Percentiles rank a stretch among this genome's conserved stretches.
Conservation (phyloP, 2,888 invertebrate species). For the Oligia latruncula region DNA sequence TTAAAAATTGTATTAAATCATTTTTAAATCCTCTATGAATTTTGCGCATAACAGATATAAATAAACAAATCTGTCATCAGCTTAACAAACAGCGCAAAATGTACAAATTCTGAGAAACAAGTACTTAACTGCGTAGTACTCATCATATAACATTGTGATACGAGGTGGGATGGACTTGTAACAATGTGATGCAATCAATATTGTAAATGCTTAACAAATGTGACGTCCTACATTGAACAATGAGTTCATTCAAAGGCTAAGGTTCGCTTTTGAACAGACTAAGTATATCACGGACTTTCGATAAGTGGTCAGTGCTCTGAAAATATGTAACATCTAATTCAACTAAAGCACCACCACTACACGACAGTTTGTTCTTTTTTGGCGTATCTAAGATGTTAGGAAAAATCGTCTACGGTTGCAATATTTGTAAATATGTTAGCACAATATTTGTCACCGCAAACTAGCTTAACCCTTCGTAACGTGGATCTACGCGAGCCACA, state of each 20-base stretch:
- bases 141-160: not conserved
- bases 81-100: slow-evolving; percentile 14
- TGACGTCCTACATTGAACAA: not conserved
- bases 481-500: too few relatives aligned
- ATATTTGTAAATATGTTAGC: slow-evolving; percentile 1
- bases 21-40: not conserved
- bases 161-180: not conserved
- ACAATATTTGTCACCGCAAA: not conserved
- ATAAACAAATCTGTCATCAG: slow-evolving; percentile 2
- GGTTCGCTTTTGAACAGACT: not conserved
- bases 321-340: slow-evolving; percentile 3
- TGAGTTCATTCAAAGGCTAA: slow-evolving; percentile 11
- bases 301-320: not conserved
- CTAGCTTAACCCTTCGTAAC: too few relatives aligned
- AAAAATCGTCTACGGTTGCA: not conserved
- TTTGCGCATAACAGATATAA: not conserved
- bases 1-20: not conserved
- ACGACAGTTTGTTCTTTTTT: not conserved
- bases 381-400: not conserved
- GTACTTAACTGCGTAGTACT: slow-evolving; percentile 5
- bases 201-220: not conserved
- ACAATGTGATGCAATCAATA: slow-evolving; percentile 45
- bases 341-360: not conserved
- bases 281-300: not conserved
- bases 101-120: slow-evolving; percentile 4